Conservation (phyloP, 37 sponge, comb jelly and placozoan species). For the Haliclona indistincta region DNA sequence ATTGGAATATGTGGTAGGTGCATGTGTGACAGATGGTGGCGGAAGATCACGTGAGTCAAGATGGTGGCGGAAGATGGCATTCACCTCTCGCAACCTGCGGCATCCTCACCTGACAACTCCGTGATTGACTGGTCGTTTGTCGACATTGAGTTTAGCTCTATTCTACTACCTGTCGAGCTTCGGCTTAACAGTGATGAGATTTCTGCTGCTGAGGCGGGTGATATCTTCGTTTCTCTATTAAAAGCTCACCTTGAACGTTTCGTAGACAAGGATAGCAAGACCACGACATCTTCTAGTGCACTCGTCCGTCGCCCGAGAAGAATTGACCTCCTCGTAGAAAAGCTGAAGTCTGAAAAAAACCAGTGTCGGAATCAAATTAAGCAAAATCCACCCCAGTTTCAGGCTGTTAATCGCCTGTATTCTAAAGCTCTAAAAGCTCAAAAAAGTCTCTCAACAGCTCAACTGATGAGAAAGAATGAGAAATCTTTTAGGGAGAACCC, state of each 20-base stretch:
- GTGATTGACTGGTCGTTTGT: not conserved
- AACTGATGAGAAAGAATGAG: too few species aligned
- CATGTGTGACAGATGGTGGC: too few species aligned
- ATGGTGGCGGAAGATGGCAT: conserved; percentile 11
- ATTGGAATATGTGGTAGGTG: too few species aligned
- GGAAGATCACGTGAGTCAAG: too few species aligned
- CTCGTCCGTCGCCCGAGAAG: not conserved
- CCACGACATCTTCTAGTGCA: not conserved
- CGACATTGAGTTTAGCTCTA: conserved; percentile 11
- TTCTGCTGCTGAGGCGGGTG: not conserved
- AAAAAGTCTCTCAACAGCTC: too few species aligned
- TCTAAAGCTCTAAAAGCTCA: too few species aligned
- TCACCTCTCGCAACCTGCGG: conserved; percentile 18
- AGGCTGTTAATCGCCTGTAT: too few species aligned
- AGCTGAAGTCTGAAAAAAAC: not conserved
- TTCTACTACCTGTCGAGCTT: not conserved
- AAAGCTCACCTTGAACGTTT: conserved; percentile 1
- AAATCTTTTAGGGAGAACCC: not conserved
- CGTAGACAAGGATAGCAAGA: too few species aligned
- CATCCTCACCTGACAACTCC: not conserved
- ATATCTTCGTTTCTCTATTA: not conserved
- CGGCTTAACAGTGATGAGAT: not conserved
- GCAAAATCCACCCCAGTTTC: not conserved
- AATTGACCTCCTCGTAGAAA: not conserved
- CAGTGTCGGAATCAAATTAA: not conserved